These are phyloP conservation scores for Baronia brevicornis DNA, from an alignment of 2,888 invertebrate genomes.

Conservation along the genomic window DNA sequence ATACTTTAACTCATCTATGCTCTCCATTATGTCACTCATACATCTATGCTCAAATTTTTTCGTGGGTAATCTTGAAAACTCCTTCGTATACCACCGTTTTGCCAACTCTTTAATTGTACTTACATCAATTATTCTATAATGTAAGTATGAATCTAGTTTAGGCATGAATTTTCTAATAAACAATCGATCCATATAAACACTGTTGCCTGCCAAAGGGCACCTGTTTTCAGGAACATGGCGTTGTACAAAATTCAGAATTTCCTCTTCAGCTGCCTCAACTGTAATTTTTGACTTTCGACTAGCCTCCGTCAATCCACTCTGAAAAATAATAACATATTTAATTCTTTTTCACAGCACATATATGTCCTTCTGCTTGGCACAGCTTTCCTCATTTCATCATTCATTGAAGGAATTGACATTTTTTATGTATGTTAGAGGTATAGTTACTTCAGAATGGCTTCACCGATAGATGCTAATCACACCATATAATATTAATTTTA, in stretches of 20 bases:
- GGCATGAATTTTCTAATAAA: constrained; percentile 92
- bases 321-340: constrained; percentile 31
- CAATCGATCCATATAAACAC: constrained; percentile 88
- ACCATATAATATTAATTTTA: too few relatives aligned
- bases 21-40: constrained; percentile 89
- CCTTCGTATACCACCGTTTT: constrained; percentile 83
- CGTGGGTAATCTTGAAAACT: constrained; percentile 71
- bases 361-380: too few relatives aligned
- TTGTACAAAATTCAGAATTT: constrained; percentile 82
- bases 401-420: too few relatives aligned
- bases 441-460: too few relatives aligned
- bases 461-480: too few relatives aligned
- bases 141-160: constrained; percentile 82
- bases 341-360: too few relatives aligned
- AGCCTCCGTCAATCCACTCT: constrained; percentile 88
- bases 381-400: too few relatives aligned
- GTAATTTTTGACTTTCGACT: constrained; percentile 81
- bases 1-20: constrained; percentile 87
- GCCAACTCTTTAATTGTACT: constrained; percentile 91
- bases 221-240: constrained; percentile 70
- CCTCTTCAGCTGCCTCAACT: constrained; percentile 80
- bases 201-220: constrained; percentile 91
- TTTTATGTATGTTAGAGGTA: too few relatives aligned
- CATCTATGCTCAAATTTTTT: constrained; percentile 84
- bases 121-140: constrained; percentile 95